Percentiles rank a stretch among this genome's conserved stretches.
Conservation (phyloP, 2,797 vertebrate genomes). For the Hapalemur alaotrensis region DNA sequence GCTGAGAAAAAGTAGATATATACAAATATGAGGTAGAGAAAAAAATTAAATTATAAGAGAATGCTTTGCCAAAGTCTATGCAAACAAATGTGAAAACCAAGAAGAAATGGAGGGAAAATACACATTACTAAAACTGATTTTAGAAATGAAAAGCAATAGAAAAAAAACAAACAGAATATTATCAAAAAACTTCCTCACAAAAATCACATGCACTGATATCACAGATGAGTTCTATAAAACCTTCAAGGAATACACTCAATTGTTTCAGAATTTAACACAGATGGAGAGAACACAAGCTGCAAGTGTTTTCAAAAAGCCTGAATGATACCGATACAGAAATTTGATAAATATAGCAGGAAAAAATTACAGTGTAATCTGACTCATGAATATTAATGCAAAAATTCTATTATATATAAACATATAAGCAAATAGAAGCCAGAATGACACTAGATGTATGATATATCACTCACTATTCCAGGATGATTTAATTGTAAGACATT, state of each 20-base stretch:
- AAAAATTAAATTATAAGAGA: not conserved
- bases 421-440: conserved; percentile 41
- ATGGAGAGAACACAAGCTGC: not conserved
- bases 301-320: not conserved
- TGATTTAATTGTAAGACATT: not conserved
- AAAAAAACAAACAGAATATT: not conserved
- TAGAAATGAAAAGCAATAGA: not conserved
- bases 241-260: not conserved
- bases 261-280: not conserved
- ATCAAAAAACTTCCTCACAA: not conserved
- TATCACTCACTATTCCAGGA: not conserved
- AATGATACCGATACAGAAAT: not conserved
- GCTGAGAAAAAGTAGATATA: not conserved
- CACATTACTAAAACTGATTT: not conserved
- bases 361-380: not conserved
- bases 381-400: conserved; percentile 50
- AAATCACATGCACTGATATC: not conserved
- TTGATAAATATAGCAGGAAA: conserved; percentile 6
- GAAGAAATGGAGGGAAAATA: not conserved
- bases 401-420: not conserved
- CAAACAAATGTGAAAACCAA: not conserved
- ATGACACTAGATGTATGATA: not conserved
- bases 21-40: not conserved
- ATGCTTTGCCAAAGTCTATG: not conserved
- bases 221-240: not conserved